Conservation (phyloP, 2,113 vertebrate genomes). For the Muntiacus muntjak region DNA sequence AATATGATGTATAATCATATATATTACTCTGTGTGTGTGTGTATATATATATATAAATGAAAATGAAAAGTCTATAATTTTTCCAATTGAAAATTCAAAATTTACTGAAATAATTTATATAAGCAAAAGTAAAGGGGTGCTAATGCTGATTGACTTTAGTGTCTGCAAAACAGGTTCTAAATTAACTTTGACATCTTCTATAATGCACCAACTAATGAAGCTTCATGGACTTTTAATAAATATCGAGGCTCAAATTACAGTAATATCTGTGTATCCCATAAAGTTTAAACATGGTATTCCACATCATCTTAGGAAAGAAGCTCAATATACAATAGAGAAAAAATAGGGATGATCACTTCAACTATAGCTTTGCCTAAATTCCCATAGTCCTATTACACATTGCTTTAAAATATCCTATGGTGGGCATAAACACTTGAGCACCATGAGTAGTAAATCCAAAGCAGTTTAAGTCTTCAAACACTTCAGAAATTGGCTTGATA, state of each 20-base stretch:
- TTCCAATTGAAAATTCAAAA: background rate
- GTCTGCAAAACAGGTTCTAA: background rate
- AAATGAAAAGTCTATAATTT: background rate
- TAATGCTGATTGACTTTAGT: background rate
- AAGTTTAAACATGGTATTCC: background rate
- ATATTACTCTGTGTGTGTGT: too few relatives aligned
- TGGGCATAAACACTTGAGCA: background rate
- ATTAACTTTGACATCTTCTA: background rate
- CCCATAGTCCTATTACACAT: background rate
- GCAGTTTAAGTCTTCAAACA: background rate
- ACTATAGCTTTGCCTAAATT: background rate
- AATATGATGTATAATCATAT: background rate
- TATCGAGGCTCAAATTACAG: background rate
- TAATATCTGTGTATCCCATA: background rate
- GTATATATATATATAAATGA: background rate
- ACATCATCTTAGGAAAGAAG: background rate
- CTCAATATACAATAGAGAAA: background rate
- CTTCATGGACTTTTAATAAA: background rate
- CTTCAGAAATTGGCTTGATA: background rate
- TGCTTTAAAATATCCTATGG: too few relatives aligned
- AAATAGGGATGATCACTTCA: background rate
- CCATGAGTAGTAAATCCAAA: background rate
- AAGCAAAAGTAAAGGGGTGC: background rate
- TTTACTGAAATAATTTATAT: background rate
- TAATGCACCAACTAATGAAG: background rate